Evolutionary conservation across 2,113 vertebrate species (phyloP).

Genomic region (Physeter macrocephalus): DNA sequence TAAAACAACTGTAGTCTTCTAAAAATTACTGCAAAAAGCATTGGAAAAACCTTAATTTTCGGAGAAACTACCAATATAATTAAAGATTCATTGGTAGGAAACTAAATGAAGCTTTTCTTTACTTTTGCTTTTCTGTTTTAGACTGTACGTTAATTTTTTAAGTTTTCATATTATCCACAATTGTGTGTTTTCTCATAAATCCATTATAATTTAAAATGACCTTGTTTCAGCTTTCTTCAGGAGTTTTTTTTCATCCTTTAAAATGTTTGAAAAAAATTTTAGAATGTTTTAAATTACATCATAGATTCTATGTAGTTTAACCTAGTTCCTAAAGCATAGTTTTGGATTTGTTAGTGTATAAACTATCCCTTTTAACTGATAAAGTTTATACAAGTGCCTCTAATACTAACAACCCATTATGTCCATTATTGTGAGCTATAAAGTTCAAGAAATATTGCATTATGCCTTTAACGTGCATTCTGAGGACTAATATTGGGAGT

Average conservation of each 20-base stretch:
- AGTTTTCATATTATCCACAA: background rate
- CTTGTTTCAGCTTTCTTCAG: background rate
- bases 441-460: background rate
- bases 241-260: background rate
- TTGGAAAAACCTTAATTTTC: background rate
- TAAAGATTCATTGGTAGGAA: background rate
- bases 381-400: background rate
- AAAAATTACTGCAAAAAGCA: background rate
- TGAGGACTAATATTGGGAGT: background rate
- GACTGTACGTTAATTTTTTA: background rate
- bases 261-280: background rate
- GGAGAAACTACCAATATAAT: background rate
- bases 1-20: background rate
- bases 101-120: background rate
- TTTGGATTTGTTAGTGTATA: background rate
- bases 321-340: background rate
- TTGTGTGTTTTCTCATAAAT: background rate
- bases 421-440: background rate
- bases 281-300: background rate
- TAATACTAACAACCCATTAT: background rate
- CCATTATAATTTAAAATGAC: background rate
- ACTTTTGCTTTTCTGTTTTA: constrained; percentile 3
- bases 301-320: background rate
- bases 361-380: background rate
- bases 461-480: background rate